A percentile compares a stretch with the other conserved stretches of the same genome.
These are phyloP conservation scores for Ophraella communa DNA, from an alignment of 2,888 invertebrate genomes.

Conservation along the genomic window DNA sequence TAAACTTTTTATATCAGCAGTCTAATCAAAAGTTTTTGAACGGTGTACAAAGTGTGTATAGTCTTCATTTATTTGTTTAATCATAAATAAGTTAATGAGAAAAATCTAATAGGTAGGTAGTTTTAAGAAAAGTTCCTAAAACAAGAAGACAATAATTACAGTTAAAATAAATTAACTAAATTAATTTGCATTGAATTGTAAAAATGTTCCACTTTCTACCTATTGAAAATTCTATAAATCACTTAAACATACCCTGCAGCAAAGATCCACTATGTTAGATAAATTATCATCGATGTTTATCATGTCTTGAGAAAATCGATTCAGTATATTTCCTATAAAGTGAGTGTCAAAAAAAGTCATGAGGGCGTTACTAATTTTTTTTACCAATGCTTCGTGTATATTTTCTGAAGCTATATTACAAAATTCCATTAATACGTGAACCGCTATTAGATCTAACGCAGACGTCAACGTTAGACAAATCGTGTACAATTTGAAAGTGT, in stretches of 20 bases:
- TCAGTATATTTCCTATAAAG: constrained; percentile 51
- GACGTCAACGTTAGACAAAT: constrained; percentile 30
- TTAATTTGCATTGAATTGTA: too few species aligned
- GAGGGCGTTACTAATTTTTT: constrained; percentile 43
- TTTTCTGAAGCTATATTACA: constrained; percentile 71
- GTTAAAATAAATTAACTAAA: too few species aligned
- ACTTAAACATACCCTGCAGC: constrained; percentile 40
- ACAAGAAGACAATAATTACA: too few species aligned
- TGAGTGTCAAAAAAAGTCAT: constrained; percentile 51
- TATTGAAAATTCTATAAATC: not conserved
- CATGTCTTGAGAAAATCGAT: constrained; percentile 51
- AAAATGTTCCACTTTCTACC: not conserved
- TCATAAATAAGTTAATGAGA: too few species aligned
- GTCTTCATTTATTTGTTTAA: too few species aligned
- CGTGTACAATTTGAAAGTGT: constrained; percentile 28
- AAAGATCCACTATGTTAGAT: constrained; percentile 41
- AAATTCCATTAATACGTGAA: constrained; percentile 81
- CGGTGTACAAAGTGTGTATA: too few species aligned
- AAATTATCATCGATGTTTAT: constrained; percentile 48
- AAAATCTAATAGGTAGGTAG: too few species aligned
- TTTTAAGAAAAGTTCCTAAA: too few species aligned
- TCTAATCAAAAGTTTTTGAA: too few species aligned
- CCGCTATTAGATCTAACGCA: constrained; percentile 31
- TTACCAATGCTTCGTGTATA: constrained; percentile 47
- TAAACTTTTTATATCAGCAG: too few species aligned